A percentile compares a stretch with the other conserved stretches of the same genome.
Conservation (phyloP, 1,140 invertebrate genomes). For the Drosophila lini region DNA sequence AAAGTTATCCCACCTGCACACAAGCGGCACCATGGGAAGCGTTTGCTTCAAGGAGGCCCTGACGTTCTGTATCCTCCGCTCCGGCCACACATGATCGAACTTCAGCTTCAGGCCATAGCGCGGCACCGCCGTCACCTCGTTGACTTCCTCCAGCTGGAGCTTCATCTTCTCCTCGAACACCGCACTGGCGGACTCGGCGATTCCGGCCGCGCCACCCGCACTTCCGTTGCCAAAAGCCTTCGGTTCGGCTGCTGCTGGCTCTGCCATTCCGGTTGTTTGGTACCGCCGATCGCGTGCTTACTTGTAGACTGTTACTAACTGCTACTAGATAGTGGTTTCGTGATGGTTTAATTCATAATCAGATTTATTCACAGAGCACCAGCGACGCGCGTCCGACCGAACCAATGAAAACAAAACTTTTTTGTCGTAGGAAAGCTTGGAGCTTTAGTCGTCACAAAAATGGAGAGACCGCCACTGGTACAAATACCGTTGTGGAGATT, state of each 20-base stretch:
- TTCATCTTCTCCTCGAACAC: constrained; percentile 71
- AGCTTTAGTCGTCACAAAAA: too few relatives aligned
- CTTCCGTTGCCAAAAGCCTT: constrained; percentile 39
- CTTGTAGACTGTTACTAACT: not conserved
- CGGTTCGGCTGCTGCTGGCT: constrained; percentile 21
- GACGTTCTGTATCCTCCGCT: constrained; percentile 89
- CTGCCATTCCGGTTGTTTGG: constrained; percentile 41
- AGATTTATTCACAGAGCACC: constrained; percentile 27
- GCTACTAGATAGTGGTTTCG: not conserved
- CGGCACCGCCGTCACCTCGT: constrained; percentile 83
- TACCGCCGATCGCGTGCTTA: constrained; percentile 32
- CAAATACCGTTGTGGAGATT: too few relatives aligned
- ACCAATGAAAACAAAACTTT: constrained; percentile 13
- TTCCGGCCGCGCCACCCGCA: constrained; percentile 17
- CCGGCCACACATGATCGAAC: constrained; percentile 90
- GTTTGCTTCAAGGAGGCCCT: constrained; percentile 87
- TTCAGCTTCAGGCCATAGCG: constrained; percentile 89
- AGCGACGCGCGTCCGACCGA: constrained; percentile 25
- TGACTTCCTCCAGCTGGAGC: constrained; percentile 55
- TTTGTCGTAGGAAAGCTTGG: too few relatives aligned
- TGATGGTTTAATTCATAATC: constrained; percentile 38
- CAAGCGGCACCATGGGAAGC: constrained; percentile 80
- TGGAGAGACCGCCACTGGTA: too few relatives aligned
- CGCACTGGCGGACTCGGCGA: constrained; percentile 73
- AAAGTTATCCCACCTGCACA: constrained; percentile 70